Evolutionary conservation across 2,113 vertebrate species (phyloP), one percentile per base, ranked within the genome.

Genomic region (Ptyas mucosa): DNA sequence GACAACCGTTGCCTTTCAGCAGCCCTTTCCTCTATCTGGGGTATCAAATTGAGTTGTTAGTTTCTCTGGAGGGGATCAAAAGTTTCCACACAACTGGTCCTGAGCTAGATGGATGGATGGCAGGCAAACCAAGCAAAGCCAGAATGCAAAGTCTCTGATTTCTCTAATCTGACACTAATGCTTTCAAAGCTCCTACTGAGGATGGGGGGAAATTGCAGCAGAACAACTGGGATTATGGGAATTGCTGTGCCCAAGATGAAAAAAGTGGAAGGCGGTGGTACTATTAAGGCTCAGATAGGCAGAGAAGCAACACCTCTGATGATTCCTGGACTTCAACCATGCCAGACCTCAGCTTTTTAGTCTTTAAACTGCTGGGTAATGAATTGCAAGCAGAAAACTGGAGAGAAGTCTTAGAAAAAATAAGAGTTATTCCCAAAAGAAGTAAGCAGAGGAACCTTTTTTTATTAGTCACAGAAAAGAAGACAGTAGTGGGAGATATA

Each of bases 161-260:
- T 90, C 86, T 88, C 3, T 81, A 55, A 26, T 55, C 15, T 89
- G 81, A 89, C 46, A 43, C 54, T 61, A 54, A 91, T 46, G n/a
- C 29, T 85, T 91, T 91, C 69, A 91, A 91, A 93, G 54, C 21
- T 87, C 43, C 7, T 88, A 93, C 55, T 89, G 69, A 87, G n/a
- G 88, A 90, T 23, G 58, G 75, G 8, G n/a, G 15, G 92, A 93
- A 87, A 90, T 39, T 1, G 0, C n/a, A 91, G 43, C 39, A 23
- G 75, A 95, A 93, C 91, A 49, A 18, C 52, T 0, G 1, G 18
- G 10, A n/a, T 55, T 49, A 29, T 39, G 69, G 86, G 21, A 94
- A 85, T 90, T 87, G 52, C 87, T 20, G 85, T 93, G 91, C 87
- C 61, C 61, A 53, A 75, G 29, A 43, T 23, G 18, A 93, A 61